Conservation (phyloP, 1,140 invertebrate genomes). For the Maconellicoccus hirsutus region DNA sequence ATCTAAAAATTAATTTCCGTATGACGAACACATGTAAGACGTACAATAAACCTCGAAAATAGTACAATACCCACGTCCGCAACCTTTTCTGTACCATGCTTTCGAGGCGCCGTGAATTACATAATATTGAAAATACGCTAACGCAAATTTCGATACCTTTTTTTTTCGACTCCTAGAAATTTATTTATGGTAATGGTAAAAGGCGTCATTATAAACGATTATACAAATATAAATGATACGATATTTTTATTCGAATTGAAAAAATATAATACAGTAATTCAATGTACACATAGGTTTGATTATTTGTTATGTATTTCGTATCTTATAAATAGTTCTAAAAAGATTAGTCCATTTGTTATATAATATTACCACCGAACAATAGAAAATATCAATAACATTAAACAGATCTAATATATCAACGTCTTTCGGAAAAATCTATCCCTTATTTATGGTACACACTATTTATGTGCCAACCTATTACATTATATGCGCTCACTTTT, state of each 20-base stretch:
- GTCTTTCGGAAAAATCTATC: background rate
- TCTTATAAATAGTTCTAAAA: background rate
- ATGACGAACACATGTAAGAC: no score
- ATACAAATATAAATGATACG: no score
- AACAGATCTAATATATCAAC: background rate
- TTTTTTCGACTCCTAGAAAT: no score
- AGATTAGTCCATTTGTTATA: conserved; percentile 1
- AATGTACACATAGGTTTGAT: background rate
- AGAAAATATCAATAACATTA: conserved; percentile 1
- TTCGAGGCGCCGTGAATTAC: no score
- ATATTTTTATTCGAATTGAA: background rate
- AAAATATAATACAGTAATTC: background rate
- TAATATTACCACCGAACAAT: conserved; percentile 3
- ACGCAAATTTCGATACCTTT: no score
- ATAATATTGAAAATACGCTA: no score
- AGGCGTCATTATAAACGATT: no score
- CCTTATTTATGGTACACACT: background rate
- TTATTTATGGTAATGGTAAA: no score
- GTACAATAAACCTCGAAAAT: no score
- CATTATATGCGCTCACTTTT: background rate
- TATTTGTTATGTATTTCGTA: background rate
- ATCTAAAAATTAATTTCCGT: no score
- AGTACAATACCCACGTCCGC: no score
- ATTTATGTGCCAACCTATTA: background rate
- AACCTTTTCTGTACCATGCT: no score